A percentile compares a stretch with the other conserved stretches of the same genome.
phyloP scores from a whole-genome alignment of 2,797 vertebrate genomes.

The Mormyrops attenuatus region DNA sequence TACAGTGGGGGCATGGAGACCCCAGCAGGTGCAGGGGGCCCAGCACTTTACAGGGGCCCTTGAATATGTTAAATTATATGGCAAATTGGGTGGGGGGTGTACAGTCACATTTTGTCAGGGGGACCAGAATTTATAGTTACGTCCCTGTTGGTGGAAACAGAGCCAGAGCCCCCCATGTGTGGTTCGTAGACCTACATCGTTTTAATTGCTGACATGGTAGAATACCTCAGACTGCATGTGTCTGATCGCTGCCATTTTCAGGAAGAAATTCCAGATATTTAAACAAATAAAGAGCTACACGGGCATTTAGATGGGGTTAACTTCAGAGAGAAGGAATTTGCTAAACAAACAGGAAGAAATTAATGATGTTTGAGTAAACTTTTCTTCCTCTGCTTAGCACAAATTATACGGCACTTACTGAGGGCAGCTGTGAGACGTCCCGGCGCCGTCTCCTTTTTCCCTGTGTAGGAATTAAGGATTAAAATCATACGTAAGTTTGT shows the following conservation, averaged over 20 bases:
- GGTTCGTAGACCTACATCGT: not conserved
- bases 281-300: not conserved
- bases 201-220: not conserved
- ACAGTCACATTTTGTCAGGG: too few relatives aligned
- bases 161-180: not conserved
- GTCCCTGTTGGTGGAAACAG: not conserved
- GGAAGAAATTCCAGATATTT: not conserved
- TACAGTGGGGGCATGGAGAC: not conserved
- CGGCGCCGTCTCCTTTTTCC: slow-evolving; percentile 42
- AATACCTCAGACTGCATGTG: not conserved
- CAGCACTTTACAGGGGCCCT: not conserved
- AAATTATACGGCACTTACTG: slow-evolving; percentile 24
- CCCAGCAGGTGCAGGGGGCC: not conserved
- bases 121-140: not conserved
- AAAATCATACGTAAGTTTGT: not conserved
- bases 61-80: not conserved
- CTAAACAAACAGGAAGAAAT: not conserved
- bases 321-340: not conserved
- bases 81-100: not conserved
- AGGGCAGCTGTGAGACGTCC: slow-evolving; percentile 59
- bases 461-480: slow-evolving; percentile 13
- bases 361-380: not conserved
- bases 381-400: not conserved
- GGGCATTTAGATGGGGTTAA: not conserved
- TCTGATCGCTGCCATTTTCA: not conserved